Base-by-base conservation (phyloP, 1,140 invertebrate genomes). In the Planococcus citri region DNA sequence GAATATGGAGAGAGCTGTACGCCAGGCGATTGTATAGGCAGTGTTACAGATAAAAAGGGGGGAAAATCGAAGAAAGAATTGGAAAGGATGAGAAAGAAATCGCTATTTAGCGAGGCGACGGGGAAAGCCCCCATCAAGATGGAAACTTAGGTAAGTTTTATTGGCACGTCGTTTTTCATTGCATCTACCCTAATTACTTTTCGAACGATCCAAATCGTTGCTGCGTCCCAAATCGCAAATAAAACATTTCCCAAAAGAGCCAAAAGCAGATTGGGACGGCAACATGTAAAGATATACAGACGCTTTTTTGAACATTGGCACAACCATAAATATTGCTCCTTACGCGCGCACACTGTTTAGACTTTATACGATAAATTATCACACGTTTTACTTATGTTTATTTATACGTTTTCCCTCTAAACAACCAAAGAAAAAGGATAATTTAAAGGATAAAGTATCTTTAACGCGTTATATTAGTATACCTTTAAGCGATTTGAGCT, bases 361-460 rank as follows among this genome's bases (percentile, higher is more conserved):
- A 64, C 60, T 64, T 64, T 64, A 64, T 64, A 64, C 60, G 60
- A 64, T 64, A 64, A 64, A 64, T 64, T 64, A 64, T 64, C 60
- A 64, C 60, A 64, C 60, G 60, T 64, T 64, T 64, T 64, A 64
- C 60, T 64, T 64, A 64, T 64, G 60, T 64, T 64, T 64, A 64
- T 64, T 64, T 64, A 64, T 64, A 64, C 60, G 60, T 64, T 64
- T 64, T 64, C 60, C 25, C 25, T 64, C 60, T 64, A 64, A 64
- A 64, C 60, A 64, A 64, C 60, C 60, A 64, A 27, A 64, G 25
- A 64, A 64, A 64, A 64, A 24, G 60, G 60, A 64, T 64, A 64
- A 64, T 64, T 64, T 64, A 64, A 64, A 64, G 60, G 60, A 64
- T 64, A 27, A 64, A 64, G 60, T 64, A 64, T 24, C 3, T 64